A percentile compares a stretch with the other conserved stretches of the same genome.
Conservation (phyloP, 2,888 invertebrate species). For the Helicoverpa assulta region DNA sequence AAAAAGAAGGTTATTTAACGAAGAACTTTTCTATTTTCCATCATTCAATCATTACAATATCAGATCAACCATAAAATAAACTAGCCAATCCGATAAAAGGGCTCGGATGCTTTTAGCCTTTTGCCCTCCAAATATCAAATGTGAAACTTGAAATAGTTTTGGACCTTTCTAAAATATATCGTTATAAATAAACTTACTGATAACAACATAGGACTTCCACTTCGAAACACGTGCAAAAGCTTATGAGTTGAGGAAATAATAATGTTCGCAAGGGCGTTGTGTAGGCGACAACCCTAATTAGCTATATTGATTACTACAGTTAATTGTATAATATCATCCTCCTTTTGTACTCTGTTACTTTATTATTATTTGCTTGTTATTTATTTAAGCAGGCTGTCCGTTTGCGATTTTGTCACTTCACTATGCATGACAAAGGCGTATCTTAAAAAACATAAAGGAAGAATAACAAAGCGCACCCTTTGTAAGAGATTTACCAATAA, state of each 20-base stretch:
- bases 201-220: neutral
- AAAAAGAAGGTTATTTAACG: no score
- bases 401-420: neutral
- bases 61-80: neutral
- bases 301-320: neutral
- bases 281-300: neutral
- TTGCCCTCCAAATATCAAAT: neutral
- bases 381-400: neutral
- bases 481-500: neutral
- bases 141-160: constrained; percentile 1
- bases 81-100: no score
- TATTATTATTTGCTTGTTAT: no score
- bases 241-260: neutral
- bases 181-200: neutral
- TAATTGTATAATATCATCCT: neutral
- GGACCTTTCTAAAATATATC: neutral
- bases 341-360: neutral
- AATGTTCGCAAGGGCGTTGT: neutral
- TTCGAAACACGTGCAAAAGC: neutral
- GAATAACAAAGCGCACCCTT: neutral
- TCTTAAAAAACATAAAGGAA: neutral
- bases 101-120: neutral
- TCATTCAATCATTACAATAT: no score
- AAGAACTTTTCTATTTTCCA: no score
- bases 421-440: no score